phyloP scores from a whole-genome alignment of 1,140 invertebrate genomes.

The Melipona quadrifasciata region DNA sequence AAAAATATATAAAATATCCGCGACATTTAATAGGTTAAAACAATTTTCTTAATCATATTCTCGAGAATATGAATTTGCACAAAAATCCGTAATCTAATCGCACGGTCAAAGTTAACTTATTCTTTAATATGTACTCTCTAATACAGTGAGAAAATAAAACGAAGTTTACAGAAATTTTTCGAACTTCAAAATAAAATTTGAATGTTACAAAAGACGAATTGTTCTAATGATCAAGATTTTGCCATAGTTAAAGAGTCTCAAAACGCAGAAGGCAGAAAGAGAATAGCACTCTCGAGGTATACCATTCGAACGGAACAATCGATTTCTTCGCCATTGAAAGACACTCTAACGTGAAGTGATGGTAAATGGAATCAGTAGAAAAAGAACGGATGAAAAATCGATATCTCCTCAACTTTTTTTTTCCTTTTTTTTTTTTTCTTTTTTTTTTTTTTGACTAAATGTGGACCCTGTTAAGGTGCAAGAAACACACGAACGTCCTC shows the following conservation, averaged over 20 bases:
- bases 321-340: neutral
- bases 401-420: neutral
- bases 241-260: neutral
- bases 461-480: constrained; percentile 58
- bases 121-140: too few species aligned
- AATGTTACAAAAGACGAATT: neutral
- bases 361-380: neutral
- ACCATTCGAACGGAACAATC: neutral
- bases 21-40: too few species aligned
- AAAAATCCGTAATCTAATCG: too few species aligned
- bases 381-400: neutral
- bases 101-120: too few species aligned
- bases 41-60: too few species aligned
- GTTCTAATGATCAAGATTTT: neutral
- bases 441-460: constrained; percentile 10
- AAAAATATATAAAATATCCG: too few species aligned
- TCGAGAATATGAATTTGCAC: too few species aligned
- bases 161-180: too few species aligned
- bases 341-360: neutral
- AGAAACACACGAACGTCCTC: constrained; percentile 19
- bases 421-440: too few species aligned
- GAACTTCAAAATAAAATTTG: too few species aligned
- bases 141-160: too few species aligned
- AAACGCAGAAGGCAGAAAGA: neutral
- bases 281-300: neutral